Base-by-base conservation (phyloP, 2,888 invertebrate species). In the Synergus gifuensis region DNA sequence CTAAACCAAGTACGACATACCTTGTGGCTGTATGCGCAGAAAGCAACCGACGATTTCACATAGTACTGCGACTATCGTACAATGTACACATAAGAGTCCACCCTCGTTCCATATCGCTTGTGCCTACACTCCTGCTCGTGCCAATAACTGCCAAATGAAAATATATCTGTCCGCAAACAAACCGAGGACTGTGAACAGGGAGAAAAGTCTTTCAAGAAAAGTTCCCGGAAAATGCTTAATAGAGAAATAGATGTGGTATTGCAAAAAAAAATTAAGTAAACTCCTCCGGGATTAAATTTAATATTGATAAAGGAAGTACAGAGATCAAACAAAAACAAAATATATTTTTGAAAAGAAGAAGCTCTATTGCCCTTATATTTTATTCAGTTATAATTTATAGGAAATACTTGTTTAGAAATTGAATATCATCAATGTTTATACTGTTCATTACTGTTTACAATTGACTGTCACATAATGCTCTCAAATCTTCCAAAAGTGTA, bases 121-220 rank as follows among this genome's bases (percentile, higher is more conserved):
- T 80, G 76, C 81, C 63, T 76, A 69, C 78, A 78, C 80, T 81
- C 83, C 85, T 86, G 87, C 87, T 88, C 88, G 88, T 89, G 88
- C 90, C 91, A 92, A 92, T 92, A 92, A 91, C 91, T 90, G 89
- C 91, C 91, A 91, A 92, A 92, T 92, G 91, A 92, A 92, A 92
- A 92, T 92, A 91, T 92, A 92, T 91, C 91, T 91, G 91, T 91
- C 87, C 83, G 89, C 88, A 92, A 92, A 92, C 89, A 92, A 58
- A 82, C 88, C 88, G 83, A 83, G 82, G 86, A 86, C 84, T 83
- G 81, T 85, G 82, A 84, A 83, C 83, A 83, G 79, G 81, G 77
- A 73, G 81, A 76, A 16, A 76, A 76, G 76, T 77, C 76, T 81
- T 44, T n/a, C 77, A 76, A 76, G 49, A 62, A 76, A 78, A 36